These are phyloP conservation scores for Hydropsyche tenuis DNA, from an alignment of 1,140 invertebrate species.

Conservation along the genomic window DNA sequence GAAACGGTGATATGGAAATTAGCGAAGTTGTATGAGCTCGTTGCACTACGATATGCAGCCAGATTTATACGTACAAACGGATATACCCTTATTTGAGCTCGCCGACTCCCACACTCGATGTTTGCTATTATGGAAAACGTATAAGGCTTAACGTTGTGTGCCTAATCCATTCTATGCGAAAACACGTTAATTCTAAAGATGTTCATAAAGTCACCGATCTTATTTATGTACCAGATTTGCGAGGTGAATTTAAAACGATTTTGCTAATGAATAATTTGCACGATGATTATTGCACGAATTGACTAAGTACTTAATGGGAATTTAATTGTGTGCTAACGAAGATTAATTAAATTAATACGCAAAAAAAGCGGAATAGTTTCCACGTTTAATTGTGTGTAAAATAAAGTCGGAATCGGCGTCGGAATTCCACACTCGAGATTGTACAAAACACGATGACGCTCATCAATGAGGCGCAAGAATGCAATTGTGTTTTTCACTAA, in stretches of 20 bases:
- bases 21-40: not conserved
- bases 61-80: not conserved
- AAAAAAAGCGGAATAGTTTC: too few relatives aligned
- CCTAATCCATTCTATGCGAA: not conserved
- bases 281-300: not conserved
- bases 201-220: too few relatives aligned
- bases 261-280: too few relatives aligned
- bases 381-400: not conserved
- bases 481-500: too few relatives aligned
- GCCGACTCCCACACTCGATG: not conserved
- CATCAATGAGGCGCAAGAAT: too few relatives aligned
- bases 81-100: conserved; percentile 1
- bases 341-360: not conserved
- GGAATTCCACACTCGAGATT: too few relatives aligned
- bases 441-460: too few relatives aligned
- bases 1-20: conserved; percentile 3
- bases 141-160: too few relatives aligned
- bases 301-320: not conserved
- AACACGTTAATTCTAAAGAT: not conserved
- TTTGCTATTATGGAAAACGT: too few relatives aligned
- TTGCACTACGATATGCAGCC: conserved; percentile 9
- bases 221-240: too few relatives aligned
- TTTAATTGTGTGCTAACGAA: not conserved
- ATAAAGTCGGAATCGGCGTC: not conserved
- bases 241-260: too few relatives aligned